Conservation (phyloP, 2,113 vertebrate species). For the Nicator chloris region DNA sequence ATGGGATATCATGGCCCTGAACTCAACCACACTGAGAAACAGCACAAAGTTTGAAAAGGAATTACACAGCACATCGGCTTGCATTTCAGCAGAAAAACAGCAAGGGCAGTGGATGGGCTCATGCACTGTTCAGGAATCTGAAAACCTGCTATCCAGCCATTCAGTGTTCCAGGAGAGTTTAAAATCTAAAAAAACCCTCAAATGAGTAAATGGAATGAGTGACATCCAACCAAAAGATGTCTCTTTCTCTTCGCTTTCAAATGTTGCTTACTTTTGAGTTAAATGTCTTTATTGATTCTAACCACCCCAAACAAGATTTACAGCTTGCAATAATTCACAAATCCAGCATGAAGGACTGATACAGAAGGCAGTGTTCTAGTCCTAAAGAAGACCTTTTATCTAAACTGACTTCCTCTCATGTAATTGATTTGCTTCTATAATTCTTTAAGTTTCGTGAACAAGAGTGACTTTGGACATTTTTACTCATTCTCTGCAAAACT, state of each 20-base stretch:
- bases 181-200: background rate
- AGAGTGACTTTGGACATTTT: background rate
- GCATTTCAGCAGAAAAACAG: background rate
- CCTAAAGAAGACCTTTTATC: background rate
- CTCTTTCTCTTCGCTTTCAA: slow-evolving; percentile 2
- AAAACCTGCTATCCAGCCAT: background rate
- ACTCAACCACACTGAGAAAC: background rate
- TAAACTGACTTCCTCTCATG: background rate
- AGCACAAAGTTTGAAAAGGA: background rate
- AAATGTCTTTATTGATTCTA: slow-evolving; percentile 55
- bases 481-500: background rate
- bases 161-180: fast-evolving
- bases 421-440: slow-evolving; percentile 15
- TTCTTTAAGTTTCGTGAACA: background rate
- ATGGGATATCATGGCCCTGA: background rate
- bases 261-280: slow-evolving; percentile 19
- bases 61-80: fast-evolving
- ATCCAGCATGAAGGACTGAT: background rate
- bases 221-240: background rate
- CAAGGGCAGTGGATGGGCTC: background rate
- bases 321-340: slow-evolving; percentile 32
- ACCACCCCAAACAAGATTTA: background rate
- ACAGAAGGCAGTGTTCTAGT: slow-evolving; percentile 40
- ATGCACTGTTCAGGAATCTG: background rate
- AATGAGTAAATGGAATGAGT: background rate